phyloP scores from a whole-genome alignment of 2,888 invertebrate species.

The Ectemnius cavifrons region DNA sequence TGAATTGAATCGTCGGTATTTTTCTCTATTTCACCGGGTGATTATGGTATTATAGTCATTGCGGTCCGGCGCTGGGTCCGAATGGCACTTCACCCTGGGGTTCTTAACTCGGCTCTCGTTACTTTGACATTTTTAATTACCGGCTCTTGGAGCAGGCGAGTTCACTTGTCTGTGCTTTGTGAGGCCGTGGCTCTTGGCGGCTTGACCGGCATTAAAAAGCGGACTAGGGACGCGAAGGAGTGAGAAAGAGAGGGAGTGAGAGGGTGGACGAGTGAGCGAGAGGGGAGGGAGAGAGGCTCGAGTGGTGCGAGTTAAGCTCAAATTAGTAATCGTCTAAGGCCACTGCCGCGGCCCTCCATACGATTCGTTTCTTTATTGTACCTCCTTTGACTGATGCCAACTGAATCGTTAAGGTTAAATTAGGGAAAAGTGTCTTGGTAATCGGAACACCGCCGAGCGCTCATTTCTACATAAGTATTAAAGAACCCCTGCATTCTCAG shows the following conservation, averaged over 20 bases:
- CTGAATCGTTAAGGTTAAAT: slow-evolving; percentile 7
- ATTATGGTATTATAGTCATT: slow-evolving; percentile 24
- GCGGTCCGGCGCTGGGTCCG: slow-evolving; percentile 19
- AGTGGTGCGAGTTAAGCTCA: slow-evolving; percentile 42
- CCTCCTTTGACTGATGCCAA: slow-evolving; percentile 23
- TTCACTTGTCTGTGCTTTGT: slow-evolving; percentile 58
- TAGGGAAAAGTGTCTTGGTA: slow-evolving; percentile 1
- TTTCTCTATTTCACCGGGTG: slow-evolving; percentile 29
- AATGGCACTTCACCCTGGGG: slow-evolving; percentile 38
- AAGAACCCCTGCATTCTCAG: too few relatives aligned
- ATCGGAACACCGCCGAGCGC: background rate
- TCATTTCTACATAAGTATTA: background rate
- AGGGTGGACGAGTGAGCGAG: background rate
- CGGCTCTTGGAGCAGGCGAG: slow-evolving; percentile 53
- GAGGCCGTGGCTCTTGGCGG: slow-evolving; percentile 46
- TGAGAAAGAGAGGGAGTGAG: background rate
- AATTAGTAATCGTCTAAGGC: slow-evolving; percentile 55
- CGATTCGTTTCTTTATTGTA: slow-evolving; percentile 26
- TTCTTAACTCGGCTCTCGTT: slow-evolving; percentile 53
- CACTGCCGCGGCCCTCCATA: slow-evolving; percentile 23
- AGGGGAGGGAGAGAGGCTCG: slow-evolving; percentile 12
- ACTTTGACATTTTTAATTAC: slow-evolving; percentile 66
- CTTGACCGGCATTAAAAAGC: slow-evolving; percentile 62
- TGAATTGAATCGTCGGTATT: slow-evolving; percentile 1
- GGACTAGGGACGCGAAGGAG: slow-evolving; percentile 22